Evolutionary conservation across 2,888 invertebrate genomes (phyloP).

Genomic region (Amblyjoppa proteus): DNA sequence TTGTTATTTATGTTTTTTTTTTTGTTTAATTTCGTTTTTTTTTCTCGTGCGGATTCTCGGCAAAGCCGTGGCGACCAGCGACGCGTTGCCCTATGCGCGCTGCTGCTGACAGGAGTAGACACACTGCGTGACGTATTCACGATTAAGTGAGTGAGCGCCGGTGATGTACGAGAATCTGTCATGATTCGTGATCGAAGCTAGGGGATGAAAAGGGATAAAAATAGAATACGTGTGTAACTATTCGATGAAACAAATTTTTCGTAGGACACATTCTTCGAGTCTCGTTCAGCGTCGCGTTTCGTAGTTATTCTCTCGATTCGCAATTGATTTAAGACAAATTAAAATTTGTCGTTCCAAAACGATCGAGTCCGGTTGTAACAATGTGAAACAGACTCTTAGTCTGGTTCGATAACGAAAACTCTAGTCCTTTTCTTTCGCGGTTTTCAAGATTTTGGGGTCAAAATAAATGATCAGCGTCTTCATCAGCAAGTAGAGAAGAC

Average conservation of each 20-base stretch:
- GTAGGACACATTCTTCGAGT: not conserved
- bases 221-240: not conserved
- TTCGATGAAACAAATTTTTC: conserved; percentile 13
- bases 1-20: conserved; percentile 6
- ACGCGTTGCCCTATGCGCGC: conserved; percentile 18
- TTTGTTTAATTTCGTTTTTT: not conserved
- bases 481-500: not conserved
- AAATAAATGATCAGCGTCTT: not conserved
- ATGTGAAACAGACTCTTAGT: too few species aligned
- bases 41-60: conserved; percentile 22
- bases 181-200: conserved; percentile 34
- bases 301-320: too few species aligned
- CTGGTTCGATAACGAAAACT: not conserved
- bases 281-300: not conserved
- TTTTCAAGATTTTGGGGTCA: not conserved
- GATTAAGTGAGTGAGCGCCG: conserved; percentile 54
- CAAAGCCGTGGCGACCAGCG: conserved; percentile 28
- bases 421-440: not conserved
- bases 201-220: not conserved
- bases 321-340: too few species aligned
- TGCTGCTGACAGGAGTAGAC: conserved; percentile 37
- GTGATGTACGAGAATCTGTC: conserved; percentile 58
- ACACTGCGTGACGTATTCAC: conserved; percentile 56
- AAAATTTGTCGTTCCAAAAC: too few species aligned
- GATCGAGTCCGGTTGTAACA: too few species aligned